Evolutionary conservation across 2,797 vertebrate species (phyloP).

Genomic region (Danio albolineatus): DNA sequence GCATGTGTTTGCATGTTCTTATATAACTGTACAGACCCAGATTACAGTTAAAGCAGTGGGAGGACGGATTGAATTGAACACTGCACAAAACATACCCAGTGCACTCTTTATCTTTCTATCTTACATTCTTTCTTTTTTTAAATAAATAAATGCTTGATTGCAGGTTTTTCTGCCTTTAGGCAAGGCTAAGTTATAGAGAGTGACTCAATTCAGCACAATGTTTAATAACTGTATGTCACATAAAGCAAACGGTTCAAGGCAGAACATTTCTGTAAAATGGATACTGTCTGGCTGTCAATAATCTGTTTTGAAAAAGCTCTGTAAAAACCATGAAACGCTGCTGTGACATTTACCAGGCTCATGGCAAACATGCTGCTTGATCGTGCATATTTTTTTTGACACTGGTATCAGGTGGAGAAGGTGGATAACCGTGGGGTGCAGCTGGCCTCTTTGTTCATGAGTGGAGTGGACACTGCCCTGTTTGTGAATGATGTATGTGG

Average conservation of each 20-base stretch:
- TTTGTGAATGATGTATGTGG: constrained; percentile 94
- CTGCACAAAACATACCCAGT: background rate
- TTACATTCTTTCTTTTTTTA: background rate
- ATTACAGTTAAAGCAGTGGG: constrained; percentile 18
- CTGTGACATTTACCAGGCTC: constrained; percentile 36
- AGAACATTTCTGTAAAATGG: constrained; percentile 3
- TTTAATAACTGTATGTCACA: constrained; percentile 4
- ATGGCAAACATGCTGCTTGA: background rate
- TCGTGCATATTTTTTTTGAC: constrained; percentile 14
- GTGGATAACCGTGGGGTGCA: constrained; percentile 91
- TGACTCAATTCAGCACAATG: background rate
- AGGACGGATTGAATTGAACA: constrained; percentile 25
- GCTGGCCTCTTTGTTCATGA: constrained; percentile 91
- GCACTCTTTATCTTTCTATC: constrained; percentile 10
- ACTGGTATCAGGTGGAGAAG: constrained; percentile 85
- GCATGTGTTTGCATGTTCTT: constrained; percentile 15
- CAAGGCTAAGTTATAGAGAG: background rate
- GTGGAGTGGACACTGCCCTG: constrained; percentile 90
- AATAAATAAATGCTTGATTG: background rate
- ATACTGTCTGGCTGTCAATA: constrained; percentile 9
- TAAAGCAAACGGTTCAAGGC: background rate
- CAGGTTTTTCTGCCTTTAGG: background rate
- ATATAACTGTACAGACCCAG: constrained; percentile 30
- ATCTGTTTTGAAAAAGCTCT: constrained; percentile 17
- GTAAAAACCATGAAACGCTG: constrained; percentile 28